Conservation (phyloP, 2,888 invertebrate genomes). For the Amaurobius ferox region DNA sequence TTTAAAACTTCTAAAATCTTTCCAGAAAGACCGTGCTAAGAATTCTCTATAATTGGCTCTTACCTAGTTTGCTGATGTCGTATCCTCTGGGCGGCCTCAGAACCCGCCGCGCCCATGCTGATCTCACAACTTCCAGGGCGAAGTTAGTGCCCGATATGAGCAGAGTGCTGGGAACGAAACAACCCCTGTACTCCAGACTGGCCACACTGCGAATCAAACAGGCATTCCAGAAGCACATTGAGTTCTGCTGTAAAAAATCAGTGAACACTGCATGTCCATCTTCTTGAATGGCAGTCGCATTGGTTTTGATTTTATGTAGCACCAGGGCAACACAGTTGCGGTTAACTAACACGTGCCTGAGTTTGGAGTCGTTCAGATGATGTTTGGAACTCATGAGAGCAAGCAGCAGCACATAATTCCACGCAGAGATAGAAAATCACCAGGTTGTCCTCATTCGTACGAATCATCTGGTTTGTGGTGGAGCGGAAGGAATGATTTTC, state of each 20-base stretch:
- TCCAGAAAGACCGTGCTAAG: no score
- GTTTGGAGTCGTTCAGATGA: background rate
- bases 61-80: slow-evolving; percentile 92
- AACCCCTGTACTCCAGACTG: slow-evolving; percentile 89
- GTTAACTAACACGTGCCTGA: slow-evolving; percentile 30
- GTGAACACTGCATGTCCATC: slow-evolving; percentile 76
- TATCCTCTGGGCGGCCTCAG: slow-evolving; percentile 95
- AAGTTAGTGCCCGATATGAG: slow-evolving; percentile 92
- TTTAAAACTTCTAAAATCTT: no score
- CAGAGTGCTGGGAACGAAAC: slow-evolving; percentile 89
- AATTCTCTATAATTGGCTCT: no score
- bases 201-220: slow-evolving; percentile 86
- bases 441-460: background rate
- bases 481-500: no score
- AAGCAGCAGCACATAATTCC: no score
- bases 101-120: slow-evolving; percentile 93
- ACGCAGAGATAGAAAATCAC: no score
- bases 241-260: slow-evolving; percentile 93
- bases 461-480: no score
- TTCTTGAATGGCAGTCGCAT: background rate
- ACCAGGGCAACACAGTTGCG: slow-evolving; percentile 51
- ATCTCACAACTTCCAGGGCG: slow-evolving; percentile 89
- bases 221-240: slow-evolving; percentile 95
- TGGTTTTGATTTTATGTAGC: background rate
- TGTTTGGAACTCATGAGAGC: slow-evolving; percentile 46